Evolutionary conservation across 1,140 invertebrate genomes (phyloP).

Genomic region (Drosophila lacteicornis): DNA sequence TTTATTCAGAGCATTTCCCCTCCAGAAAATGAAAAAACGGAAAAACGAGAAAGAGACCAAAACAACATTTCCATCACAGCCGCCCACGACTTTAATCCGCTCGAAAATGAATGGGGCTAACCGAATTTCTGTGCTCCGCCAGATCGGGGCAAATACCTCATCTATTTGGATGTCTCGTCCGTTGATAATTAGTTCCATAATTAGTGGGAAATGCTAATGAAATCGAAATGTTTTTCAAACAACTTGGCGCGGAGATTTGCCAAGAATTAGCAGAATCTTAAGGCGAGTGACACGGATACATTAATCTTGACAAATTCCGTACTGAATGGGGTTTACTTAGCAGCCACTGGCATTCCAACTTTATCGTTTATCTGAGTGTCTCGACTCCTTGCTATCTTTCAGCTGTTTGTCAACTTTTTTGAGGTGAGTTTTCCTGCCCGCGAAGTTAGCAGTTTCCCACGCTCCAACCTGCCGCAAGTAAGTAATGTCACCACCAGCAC

Average conservation of each 20-base stretch:
- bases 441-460: slow-evolving; percentile 74
- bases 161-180: slow-evolving; percentile 55
- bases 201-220: slow-evolving; percentile 72
- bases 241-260: slow-evolving; percentile 42
- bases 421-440: slow-evolving; percentile 7
- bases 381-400: slow-evolving; percentile 1
- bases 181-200: slow-evolving; percentile 71
- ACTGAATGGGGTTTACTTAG: background rate
- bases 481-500: slow-evolving; percentile 20
- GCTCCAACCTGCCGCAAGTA: slow-evolving; percentile 56
- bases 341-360: slow-evolving; percentile 25
- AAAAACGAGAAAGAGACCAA: slow-evolving; percentile 27
- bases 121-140: slow-evolving; percentile 52
- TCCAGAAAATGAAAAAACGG: slow-evolving; percentile 17
- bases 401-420: slow-evolving; percentile 42
- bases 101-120: slow-evolving; percentile 61
- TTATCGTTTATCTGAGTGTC: slow-evolving; percentile 21
- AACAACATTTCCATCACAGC: slow-evolving; percentile 47
- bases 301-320: slow-evolving; percentile 44
- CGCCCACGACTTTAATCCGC: slow-evolving; percentile 72
- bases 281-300: slow-evolving; percentile 57
- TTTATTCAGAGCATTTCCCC: slow-evolving; percentile 39
- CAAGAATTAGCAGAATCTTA: slow-evolving; percentile 53
- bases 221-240: slow-evolving; percentile 58
- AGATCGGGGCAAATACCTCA: slow-evolving; percentile 59